Evolutionary conservation across 53 echinoderm and acorn worm species (phyloP), one percentile per base, ranked within the genome.

Genomic region (Crossaster papposus): DNA sequence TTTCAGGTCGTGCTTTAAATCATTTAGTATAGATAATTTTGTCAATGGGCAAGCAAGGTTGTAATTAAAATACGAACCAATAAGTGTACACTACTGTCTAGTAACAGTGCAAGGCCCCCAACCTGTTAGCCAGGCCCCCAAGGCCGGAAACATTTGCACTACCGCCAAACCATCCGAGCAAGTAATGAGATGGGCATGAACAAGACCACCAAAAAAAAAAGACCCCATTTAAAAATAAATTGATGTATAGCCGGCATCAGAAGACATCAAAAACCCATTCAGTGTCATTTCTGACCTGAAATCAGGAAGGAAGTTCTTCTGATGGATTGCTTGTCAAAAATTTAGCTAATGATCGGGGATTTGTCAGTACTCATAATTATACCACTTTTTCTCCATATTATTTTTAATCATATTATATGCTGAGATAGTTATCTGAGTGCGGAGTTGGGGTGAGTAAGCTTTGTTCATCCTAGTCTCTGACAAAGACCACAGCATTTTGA

Each of bases 81-180:
- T 18, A 18, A 58, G 13, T 52, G 53, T 15, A 53, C 51, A 32
- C 31, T 73, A 28, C 73, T 18, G 53, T 51, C 32, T 9, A 17
- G 37, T 63, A 77, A 87, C 36, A 87, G 87, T 87, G 63, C 87
- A 87, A 36, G 64, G 72, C 35, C 55, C 87, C 34, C 51, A n/a
- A 14, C 51, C 44, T 44, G 35, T 30, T 58, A 9, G 15, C 31
- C 53, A 73, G 29, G 12, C 54, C 87, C 77, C 76, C 87, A 77
- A 87, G 87, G 87, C 87, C 87, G 87, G 87, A 87, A 87, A 87
- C 87, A 87, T 87, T 87, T 87, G 77, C 77, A 34, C 87, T 87
- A 77, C 87, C 77, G 87, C 87, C 87, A 77, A 77, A 58, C 77
- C 87, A 76, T 54, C 77, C 87, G 87, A 76, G 87, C 87, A 58